phyloP scores from a whole-genome alignment of 2,888 invertebrate genomes.

The Hecatera dysodea region DNA sequence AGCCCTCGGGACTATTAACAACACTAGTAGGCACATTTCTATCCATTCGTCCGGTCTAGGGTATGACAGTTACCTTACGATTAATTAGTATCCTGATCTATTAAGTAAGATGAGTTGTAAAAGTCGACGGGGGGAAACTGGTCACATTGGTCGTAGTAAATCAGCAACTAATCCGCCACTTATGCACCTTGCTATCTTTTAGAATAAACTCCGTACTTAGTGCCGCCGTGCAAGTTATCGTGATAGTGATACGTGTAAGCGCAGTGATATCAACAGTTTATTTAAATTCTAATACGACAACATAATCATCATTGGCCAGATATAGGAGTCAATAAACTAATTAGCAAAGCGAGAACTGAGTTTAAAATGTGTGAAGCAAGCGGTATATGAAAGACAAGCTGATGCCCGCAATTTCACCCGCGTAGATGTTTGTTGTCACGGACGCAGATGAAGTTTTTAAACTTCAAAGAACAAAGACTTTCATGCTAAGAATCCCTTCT shows the following conservation, averaged over 20 bases:
- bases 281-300: slow-evolving; percentile 32
- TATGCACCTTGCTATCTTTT: slow-evolving; percentile 49
- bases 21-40: slow-evolving; percentile 7
- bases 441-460: too few relatives aligned
- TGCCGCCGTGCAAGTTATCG: slow-evolving; percentile 22
- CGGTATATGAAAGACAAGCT: neutral
- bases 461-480: too few relatives aligned
- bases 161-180: slow-evolving; percentile 47
- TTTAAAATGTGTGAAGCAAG: slow-evolving; percentile 11
- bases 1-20: neutral
- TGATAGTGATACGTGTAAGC: slow-evolving; percentile 41
- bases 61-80: slow-evolving; percentile 20
- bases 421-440: too few relatives aligned
- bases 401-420: too few relatives aligned
- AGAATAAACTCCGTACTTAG: slow-evolving; percentile 35
- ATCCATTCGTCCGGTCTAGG: slow-evolving; percentile 2
- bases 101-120: slow-evolving; percentile 50
- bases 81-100: slow-evolving; percentile 47
- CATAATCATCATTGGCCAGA: slow-evolving; percentile 18
- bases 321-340: slow-evolving; percentile 55
- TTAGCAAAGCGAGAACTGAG: slow-evolving; percentile 27
- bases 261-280: slow-evolving; percentile 37
- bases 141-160: slow-evolving; percentile 45
- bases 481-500: too few relatives aligned
- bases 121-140: slow-evolving; percentile 39